Base-by-base conservation (phyloP, 1,140 invertebrate species). In the Reticulitermes speratus region DNA sequence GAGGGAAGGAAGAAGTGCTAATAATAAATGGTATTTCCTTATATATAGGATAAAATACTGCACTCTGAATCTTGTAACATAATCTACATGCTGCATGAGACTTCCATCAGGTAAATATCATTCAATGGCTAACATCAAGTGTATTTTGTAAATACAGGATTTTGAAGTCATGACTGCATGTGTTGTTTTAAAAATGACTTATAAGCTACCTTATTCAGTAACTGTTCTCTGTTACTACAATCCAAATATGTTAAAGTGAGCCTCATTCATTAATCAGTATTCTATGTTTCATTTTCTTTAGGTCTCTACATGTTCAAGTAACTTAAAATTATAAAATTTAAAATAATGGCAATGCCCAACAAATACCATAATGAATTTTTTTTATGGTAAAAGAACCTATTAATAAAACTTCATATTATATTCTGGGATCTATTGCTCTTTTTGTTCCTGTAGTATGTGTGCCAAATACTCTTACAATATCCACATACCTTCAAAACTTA, bases 71-170 rank as follows among this genome's bases (percentile, higher is more conserved):
- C 65, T 30, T 30, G 65, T 30, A 75, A 75, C 65, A n/a, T 14
- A 30, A 3, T 30, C n/a, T 30, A 25, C 65, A 11, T 75, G 65
- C 65, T 75, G 1, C 65, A 30, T 30, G 65, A 75, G 65, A 75
- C 65, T 75, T 75, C n/a, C n/a, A 75, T 75, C 65, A 75, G 65
- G 65, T 75, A 75, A 75, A 75, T 75, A n/a, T 75, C 65, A 75
- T 75, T 75, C n/a, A 75, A 75, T 75, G 65, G 65, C 65, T 30
- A 75, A 75, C n/a, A 30, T 14, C n/a, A 75, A 75, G 65, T 75
- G 65, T 75, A 75, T 30, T 75, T 55, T 75, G 2, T 8, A 75
- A 75, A 75, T n/a, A 75, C n/a, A 75, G 52, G 7, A 11, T 75
- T 75, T 75, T 30, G 59, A 75, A 75, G 65, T 75, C 65, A n/a